phyloP scores from a whole-genome alignment of 30 jellyfish, hydroid and myxozoan genomes.

The Turritopsis dohrnii region DNA sequence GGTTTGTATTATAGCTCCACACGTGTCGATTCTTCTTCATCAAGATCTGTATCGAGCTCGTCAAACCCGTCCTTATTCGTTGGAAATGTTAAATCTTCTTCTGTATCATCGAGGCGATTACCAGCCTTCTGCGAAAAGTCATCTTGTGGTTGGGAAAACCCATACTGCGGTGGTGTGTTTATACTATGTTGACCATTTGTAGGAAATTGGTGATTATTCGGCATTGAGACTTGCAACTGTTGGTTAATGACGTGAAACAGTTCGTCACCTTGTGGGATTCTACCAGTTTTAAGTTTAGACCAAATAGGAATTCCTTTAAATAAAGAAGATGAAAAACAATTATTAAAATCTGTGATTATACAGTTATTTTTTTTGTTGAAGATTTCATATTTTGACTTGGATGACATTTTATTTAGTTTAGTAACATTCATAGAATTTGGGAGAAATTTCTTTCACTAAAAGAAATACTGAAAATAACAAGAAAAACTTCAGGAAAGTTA shows the following conservation, averaged over 20 bases:
- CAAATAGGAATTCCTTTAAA: constrained; percentile 79
- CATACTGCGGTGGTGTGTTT: background rate
- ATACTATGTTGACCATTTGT: background rate
- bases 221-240: constrained; percentile 45
- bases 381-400: too few species aligned
- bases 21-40: background rate
- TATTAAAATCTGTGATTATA: too few species aligned
- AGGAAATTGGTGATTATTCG: background rate
- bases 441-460: too few species aligned
- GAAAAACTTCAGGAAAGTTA: too few species aligned
- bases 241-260: constrained; percentile 52
- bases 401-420: too few species aligned
- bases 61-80: background rate
- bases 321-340: too few species aligned
- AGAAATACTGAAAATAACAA: too few species aligned
- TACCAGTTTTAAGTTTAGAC: constrained; percentile 90
- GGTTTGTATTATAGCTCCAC: background rate
- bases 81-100: background rate
- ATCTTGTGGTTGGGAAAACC: background rate
- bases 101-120: background rate
- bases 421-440: too few species aligned
- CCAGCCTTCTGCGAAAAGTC: background rate
- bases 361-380: too few species aligned
- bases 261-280: constrained; percentile 90
- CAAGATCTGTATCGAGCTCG: background rate